phyloP scores from a whole-genome alignment of 2,113 vertebrate genomes.

The Tachysurus vachellii region DNA sequence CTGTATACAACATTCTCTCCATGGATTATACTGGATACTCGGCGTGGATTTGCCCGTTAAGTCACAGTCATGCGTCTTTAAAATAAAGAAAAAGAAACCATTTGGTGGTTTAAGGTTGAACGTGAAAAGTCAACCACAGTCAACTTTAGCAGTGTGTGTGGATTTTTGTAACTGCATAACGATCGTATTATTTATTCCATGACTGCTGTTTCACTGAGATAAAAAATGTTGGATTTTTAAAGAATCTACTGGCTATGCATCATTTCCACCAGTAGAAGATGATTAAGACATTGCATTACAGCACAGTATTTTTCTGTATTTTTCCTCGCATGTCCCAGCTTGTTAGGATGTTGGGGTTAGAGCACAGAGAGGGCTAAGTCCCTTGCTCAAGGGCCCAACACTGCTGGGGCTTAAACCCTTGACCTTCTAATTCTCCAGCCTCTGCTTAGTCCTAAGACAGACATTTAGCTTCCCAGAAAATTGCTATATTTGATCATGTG shows the following conservation, averaged over 20 bases:
- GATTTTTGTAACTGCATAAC: neutral
- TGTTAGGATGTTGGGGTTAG: no score
- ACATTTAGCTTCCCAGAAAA: neutral
- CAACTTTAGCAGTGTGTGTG: neutral
- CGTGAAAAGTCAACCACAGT: neutral
- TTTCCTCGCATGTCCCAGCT: no score
- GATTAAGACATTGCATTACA: no score
- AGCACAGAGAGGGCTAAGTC: no score
- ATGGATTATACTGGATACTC: neutral
- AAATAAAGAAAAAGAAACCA: neutral
- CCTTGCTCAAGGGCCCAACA: no score
- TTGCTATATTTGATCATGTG: slow-evolving; percentile 36
- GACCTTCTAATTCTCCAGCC: neutral
- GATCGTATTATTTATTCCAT: neutral
- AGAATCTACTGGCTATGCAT: neutral
- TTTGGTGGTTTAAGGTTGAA: neutral
- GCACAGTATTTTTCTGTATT: no score
- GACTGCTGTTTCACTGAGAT: neutral
- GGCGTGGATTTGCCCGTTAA: neutral
- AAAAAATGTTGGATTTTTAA: slow-evolving; percentile 19
- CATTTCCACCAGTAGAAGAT: neutral
- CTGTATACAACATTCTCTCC: neutral
- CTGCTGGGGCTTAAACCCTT: no score
- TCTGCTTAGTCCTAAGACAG: slow-evolving; percentile 17
- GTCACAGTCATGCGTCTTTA: neutral